A percentile compares a stretch with the other conserved stretches of the same genome.
These are phyloP conservation scores for Tetramorium parvispinum DNA, from an alignment of 1,140 invertebrate genomes.

Conservation along the genomic window DNA sequence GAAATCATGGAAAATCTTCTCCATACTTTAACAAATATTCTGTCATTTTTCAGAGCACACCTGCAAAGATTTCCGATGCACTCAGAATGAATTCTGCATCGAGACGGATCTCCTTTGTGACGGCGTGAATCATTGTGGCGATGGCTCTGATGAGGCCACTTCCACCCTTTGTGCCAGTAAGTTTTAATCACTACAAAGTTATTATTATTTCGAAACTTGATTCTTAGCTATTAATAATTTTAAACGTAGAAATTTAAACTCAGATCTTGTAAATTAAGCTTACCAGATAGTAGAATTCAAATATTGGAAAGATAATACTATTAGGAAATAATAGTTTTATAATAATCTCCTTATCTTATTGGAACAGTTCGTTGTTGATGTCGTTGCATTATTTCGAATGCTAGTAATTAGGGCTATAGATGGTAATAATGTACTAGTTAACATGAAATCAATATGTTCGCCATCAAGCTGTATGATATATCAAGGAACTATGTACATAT, in stretches of 20 bases:
- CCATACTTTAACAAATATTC: neutral
- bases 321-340: neutral
- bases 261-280: neutral
- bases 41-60: constrained; percentile 90
- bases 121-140: constrained; percentile 96
- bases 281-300: neutral
- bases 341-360: neutral
- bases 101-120: constrained; percentile 95
- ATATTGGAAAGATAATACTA: neutral
- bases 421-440: constrained; percentile 20
- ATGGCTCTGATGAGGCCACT: constrained; percentile 95
- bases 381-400: neutral
- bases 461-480: constrained; percentile 28
- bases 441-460: constrained; percentile 51
- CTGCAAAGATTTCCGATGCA: constrained; percentile 95
- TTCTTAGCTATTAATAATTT: neutral
- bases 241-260: neutral
- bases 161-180: constrained; percentile 93
- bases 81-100: constrained; percentile 95
- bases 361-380: neutral
- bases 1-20: neutral
- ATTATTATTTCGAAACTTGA: neutral
- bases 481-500: constrained; percentile 36
- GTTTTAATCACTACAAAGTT: constrained; percentile 76
- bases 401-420: constrained; percentile 2